A percentile compares a stretch with the other conserved stretches of the same genome.
Conservation (phyloP, 1,140 invertebrate species). For the Saccostrea glomerata region DNA sequence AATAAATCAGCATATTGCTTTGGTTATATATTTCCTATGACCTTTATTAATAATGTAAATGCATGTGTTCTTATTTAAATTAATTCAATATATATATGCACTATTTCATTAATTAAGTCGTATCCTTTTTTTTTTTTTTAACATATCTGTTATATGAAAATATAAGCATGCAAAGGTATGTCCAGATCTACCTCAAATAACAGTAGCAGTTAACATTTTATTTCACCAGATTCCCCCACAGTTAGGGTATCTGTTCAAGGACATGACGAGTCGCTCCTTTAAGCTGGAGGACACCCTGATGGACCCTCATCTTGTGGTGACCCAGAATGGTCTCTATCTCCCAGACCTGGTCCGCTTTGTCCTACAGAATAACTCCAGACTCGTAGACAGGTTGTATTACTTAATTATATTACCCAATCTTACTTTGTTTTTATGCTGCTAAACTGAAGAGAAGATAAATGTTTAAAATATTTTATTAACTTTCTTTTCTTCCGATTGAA, state of each 20-base stretch:
- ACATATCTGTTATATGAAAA: too few species aligned
- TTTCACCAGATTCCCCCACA: neutral
- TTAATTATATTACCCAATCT: neutral
- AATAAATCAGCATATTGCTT: neutral
- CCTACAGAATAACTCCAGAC: neutral
- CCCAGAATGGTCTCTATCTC: neutral
- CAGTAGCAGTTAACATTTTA: too few species aligned
- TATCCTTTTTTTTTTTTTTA: neutral
- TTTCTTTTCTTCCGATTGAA: neutral
- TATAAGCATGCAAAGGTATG: too few species aligned
- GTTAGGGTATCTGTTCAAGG: neutral
- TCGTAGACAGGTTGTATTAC: constrained; percentile 2
- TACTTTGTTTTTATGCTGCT: too few species aligned
- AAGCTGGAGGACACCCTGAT: constrained; percentile 16
- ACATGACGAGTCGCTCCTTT: constrained; percentile 6
- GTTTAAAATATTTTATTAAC: too few species aligned
- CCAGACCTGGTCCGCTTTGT: constrained; percentile 14
- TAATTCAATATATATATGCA: too few species aligned
- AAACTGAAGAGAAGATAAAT: too few species aligned
- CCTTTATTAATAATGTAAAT: neutral
- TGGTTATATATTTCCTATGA: neutral
- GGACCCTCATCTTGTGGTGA: constrained; percentile 3
- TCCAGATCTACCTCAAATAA: too few species aligned
- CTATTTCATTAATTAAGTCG: neutral
- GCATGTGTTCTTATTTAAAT: neutral